Percentiles rank a stretch among this genome's conserved stretches.
These are phyloP conservation scores for Mormyrops boulengeri DNA, from an alignment of 2,797 vertebrate genomes.

Conservation along the genomic window DNA sequence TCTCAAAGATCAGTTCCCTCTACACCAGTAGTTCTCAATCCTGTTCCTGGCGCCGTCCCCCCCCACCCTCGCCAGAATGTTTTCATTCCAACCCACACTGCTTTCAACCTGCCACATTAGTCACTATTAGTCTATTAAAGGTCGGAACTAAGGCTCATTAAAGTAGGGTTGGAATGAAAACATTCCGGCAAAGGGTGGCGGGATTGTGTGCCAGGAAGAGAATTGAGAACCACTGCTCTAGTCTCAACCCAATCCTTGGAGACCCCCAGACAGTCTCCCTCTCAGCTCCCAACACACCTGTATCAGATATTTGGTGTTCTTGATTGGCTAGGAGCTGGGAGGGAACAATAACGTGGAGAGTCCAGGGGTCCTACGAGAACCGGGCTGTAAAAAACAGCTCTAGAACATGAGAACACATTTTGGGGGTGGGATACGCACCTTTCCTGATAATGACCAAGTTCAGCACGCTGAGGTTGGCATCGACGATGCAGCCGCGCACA, in stretches of 20 bases:
- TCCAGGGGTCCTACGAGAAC: not conserved
- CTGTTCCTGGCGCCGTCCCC: not conserved
- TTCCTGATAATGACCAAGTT: constrained; percentile 97
- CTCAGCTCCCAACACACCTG: not conserved
- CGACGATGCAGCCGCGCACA: constrained; percentile 93
- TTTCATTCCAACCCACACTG: not conserved
- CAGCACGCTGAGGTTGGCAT: constrained; percentile 92
- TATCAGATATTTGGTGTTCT: not conserved
- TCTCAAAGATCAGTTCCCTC: not conserved
- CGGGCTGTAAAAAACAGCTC: not conserved
- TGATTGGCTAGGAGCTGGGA: not conserved
- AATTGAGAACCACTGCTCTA: not conserved
- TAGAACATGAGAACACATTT: not conserved
- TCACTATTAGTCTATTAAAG: not conserved
- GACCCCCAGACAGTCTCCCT: not conserved
- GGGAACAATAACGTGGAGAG: not conserved
- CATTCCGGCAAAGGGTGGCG: not conserved
- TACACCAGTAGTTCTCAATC: not conserved
- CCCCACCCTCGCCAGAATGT: not conserved
- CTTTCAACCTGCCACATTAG: not conserved
- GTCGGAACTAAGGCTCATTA: not conserved
- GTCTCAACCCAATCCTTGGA: not conserved
- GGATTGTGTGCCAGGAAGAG: not conserved
- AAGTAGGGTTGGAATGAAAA: not conserved
- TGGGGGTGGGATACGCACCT: constrained; percentile 53